A percentile compares a stretch with the other conserved stretches of the same genome.
phyloP scores from a whole-genome alignment of 2,113 vertebrate genomes.

The Callorhinus ursinus region DNA sequence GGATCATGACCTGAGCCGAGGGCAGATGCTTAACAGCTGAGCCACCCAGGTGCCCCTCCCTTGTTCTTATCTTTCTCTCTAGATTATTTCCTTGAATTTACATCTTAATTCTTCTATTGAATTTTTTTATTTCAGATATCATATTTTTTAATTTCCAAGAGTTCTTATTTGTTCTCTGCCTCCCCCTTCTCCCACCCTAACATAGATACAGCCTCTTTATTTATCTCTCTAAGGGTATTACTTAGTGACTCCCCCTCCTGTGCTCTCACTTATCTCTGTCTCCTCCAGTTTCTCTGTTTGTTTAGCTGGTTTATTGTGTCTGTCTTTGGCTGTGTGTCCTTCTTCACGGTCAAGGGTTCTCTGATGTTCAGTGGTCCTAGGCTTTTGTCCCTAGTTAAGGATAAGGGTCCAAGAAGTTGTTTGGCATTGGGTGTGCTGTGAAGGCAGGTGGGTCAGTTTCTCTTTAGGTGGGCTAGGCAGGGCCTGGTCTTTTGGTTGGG shows the following conservation, averaged over 20 bases:
- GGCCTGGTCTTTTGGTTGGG: not conserved
- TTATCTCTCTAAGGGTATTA: slow-evolving; percentile 30
- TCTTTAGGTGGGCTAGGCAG: not conserved
- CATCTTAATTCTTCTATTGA: not conserved
- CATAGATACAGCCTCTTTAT: not conserved
- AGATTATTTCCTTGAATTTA: slow-evolving; percentile 25
- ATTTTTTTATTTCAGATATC: slow-evolving; percentile 13
- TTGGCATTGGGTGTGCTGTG: not conserved
- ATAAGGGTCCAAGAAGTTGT: not conserved
- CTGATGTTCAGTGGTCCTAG: not conserved
- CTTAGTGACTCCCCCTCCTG: not conserved
- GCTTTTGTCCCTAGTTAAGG: not conserved
- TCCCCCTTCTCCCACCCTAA: not conserved
- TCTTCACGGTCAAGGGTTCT: not conserved
- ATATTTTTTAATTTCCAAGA: slow-evolving; percentile 39
- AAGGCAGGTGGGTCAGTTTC: not conserved
- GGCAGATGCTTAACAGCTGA: too few relatives aligned
- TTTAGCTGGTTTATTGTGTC: not conserved
- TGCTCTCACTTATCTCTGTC: not conserved
- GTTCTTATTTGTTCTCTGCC: slow-evolving; percentile 4
- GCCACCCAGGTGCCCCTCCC: not conserved
- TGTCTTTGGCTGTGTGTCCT: not conserved
- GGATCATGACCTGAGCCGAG: too few relatives aligned
- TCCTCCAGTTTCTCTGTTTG: not conserved
- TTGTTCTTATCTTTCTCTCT: not conserved